phyloP scores from a whole-genome alignment of 2,113 vertebrate species.

The Pao palembangensis region DNA sequence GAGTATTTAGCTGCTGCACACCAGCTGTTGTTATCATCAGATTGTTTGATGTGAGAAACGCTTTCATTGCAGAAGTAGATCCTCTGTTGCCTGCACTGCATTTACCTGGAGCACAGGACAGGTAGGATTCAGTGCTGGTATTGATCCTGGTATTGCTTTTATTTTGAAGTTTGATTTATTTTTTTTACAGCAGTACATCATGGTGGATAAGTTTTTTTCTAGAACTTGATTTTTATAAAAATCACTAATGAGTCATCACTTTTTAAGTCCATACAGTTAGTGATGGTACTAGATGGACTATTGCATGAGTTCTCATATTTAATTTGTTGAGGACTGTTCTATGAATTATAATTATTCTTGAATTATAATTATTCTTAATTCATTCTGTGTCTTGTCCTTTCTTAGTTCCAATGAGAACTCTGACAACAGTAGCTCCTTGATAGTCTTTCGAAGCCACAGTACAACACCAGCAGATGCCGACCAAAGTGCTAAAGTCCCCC shows the following conservation, averaged over 20 bases:
- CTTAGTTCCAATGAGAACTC: constrained; percentile 63
- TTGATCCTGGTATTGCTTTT: not conserved
- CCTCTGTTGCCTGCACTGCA: constrained; percentile 58
- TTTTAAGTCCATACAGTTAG: not conserved
- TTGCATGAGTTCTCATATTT: not conserved
- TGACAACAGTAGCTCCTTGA: constrained; percentile 74
- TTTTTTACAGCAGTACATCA: too few species aligned
- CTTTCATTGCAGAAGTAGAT: constrained; percentile 46
- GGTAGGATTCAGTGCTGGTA: constrained; percentile 30
- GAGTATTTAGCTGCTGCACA: constrained; percentile 25
- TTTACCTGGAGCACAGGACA: constrained; percentile 46
- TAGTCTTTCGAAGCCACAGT: constrained; percentile 83
- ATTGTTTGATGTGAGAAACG: constrained; percentile 1
- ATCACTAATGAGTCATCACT: not conserved
- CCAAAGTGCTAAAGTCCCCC: constrained; percentile 5
- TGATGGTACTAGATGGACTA: not conserved
- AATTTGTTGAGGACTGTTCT: not conserved
- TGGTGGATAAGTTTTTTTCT: too few species aligned
- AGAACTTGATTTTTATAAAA: too few species aligned
- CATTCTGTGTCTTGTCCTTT: not conserved
- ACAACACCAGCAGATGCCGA: constrained; percentile 29
- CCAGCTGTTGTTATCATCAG: not conserved
- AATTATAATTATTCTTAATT: not conserved
- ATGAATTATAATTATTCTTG: not conserved
- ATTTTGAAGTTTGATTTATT: not conserved